Conservation (phyloP, 2,797 vertebrate genomes). For the Stomatorhinus walkeri region DNA sequence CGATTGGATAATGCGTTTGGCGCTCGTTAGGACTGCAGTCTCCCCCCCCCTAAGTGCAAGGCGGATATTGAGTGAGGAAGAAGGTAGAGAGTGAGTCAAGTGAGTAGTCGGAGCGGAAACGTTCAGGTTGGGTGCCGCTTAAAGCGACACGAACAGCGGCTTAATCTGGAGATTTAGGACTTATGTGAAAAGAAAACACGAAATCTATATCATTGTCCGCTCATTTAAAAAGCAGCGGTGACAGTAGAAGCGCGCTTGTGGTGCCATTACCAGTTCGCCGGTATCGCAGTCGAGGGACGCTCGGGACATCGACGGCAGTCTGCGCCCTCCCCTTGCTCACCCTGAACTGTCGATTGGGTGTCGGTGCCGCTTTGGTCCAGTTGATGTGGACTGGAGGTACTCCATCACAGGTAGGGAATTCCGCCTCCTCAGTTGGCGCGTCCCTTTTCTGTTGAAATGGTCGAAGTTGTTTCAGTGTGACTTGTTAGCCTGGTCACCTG, state of each 20-base stretch:
- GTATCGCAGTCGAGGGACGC: conserved; percentile 37
- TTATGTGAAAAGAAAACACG: background rate
- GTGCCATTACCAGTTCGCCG: conserved; percentile 45
- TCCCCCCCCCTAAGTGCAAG: conserved; percentile 45
- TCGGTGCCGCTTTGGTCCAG: background rate
- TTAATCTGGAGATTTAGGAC: background rate
- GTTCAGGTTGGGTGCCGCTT: conserved; percentile 21
- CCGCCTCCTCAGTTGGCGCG: background rate
- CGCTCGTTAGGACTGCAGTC: conserved; percentile 60
- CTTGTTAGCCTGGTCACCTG: background rate
- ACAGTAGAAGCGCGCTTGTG: background rate
- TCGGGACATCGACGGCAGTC: conserved; percentile 39
- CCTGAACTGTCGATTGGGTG: conserved; percentile 35
- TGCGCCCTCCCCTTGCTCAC: conserved; percentile 35
- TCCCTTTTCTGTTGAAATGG: background rate
- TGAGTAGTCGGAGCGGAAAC: conserved; percentile 55
- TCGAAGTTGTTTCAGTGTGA: background rate
- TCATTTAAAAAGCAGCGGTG: background rate
- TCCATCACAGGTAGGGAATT: background rate
- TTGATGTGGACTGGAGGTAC: background rate
- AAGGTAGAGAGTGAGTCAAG: conserved; percentile 49
- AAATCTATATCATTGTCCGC: background rate
- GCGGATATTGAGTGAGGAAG: conserved; percentile 43
- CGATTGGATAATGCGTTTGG: conserved; percentile 63
- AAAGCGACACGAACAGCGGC: background rate